Base-by-base conservation (phyloP, 2,797 vertebrate genomes). In the Sebastes elongatus region DNA sequence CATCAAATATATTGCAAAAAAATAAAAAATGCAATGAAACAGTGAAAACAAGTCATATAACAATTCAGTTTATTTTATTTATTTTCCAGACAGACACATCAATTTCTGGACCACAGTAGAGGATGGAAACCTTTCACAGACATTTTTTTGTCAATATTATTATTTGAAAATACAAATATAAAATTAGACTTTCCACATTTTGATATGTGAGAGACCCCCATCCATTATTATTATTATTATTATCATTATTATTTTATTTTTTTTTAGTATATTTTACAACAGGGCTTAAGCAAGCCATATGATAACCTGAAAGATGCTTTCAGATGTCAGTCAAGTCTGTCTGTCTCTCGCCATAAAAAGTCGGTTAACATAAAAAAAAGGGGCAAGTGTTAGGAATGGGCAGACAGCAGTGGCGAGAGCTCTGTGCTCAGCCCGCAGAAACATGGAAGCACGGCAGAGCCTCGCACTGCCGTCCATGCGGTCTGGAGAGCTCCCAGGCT, bases 91-190 rank as follows among this genome's bases (percentile, higher is more conserved):
- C 97, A 98, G 97, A 99, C 98, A 98, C 97, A 97, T 97, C 97
- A 97, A 99, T 97, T 98, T 98, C 97, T 98, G 97, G 98, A 99
- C 97, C 97, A 98, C 97, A 98, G 97, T 97, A 98, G 97, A 98
- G 98, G 97, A 99, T 98, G 98, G 97, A 99, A 98, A 98, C 97
- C 97, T 98, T 98, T 98, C 97, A 98, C 97, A 99, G 98, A 98
- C 97, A 96, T 97, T 97, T 97, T 52, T 97, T 98, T 93, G 90
- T 95, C 92, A 93, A 94, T 93, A 92, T 94, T 94, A 94, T 95
- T 94, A 94, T 98, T 98, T 98, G 98, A 99, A 99, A 98, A 98
- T 98, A 99, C 97, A 98, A 99, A 99, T 99, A 99, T 99, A 98
- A 98, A 99, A 98, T 98, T 99, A 98, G 98, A 98, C 97, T 99